Evolutionary conservation across 2,888 invertebrate species (phyloP), one percentile per base, ranked within the genome.

Genomic region (Orthosia cruda): DNA sequence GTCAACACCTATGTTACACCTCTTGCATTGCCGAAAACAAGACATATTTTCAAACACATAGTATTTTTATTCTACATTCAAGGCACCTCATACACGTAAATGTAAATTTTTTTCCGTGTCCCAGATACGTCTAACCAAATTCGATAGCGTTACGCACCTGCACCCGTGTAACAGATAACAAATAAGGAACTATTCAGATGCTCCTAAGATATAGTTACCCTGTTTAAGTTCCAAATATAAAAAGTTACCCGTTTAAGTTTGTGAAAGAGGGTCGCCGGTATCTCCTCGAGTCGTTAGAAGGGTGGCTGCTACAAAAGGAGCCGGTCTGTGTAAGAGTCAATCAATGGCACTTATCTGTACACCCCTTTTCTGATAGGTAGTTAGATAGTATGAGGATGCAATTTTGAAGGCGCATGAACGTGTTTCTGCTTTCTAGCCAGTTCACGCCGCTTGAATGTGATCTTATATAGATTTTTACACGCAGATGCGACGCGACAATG

Each of bases 101-200:
- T 77, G 63, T 84, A 86, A 87, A 87, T 90, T 89, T 89, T 87
- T 89, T 91, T 92, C 85, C 82, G 81, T 85, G 79, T 84, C 82
- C 78, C 84, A 84, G 85, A 87, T 87, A 88, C 83, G 84, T 87
- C 83, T 89, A 70, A 83, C 83, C 83, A 88, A 92, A 93, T 91
- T 90, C 88, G 88, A 88, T 83, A 75, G 62, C 52, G 45, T 49
- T 83, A 85, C 87, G 83, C 91, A 90, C 89, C 92, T 88, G 89
- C 72, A 84, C 80, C 84, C 85, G 63, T 81, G 84, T 81, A 62
- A 69, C 64, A 73, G 83, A 86, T 86, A 86, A 77, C 78, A 80
- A 85, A 86, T 72, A 77, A 71, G 59, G 64, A 73, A 83, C 88
- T 86, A 87, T 80, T 73, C 66, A 85, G 76, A 85, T 83, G 67